A percentile compares a stretch with the other conserved stretches of the same genome.
Evolutionary conservation across 2,888 invertebrate genomes (phyloP).

Genomic region (Drosophila rubida): DNA sequence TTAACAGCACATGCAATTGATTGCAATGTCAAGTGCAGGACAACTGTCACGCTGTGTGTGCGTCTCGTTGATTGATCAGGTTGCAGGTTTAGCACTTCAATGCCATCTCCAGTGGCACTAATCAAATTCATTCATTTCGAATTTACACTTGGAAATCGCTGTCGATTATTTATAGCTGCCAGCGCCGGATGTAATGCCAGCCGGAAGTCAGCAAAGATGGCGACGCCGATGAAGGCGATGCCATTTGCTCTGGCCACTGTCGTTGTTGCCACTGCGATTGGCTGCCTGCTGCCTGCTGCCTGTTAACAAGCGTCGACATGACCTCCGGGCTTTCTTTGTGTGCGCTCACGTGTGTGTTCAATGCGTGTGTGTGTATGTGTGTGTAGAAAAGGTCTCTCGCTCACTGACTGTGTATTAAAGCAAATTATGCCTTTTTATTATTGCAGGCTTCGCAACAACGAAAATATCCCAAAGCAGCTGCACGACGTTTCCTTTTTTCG

Average conservation of each 20-base stretch:
- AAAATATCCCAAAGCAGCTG: slow-evolving; percentile 48
- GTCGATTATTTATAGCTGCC: slow-evolving; percentile 63
- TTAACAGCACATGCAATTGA: slow-evolving; percentile 33
- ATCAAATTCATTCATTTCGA: slow-evolving; percentile 71
- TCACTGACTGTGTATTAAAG: slow-evolving; percentile 49
- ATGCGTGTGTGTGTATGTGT: slow-evolving; percentile 25
- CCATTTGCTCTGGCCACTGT: slow-evolving; percentile 15
- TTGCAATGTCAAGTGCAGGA: neutral
- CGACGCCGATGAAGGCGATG: slow-evolving; percentile 19
- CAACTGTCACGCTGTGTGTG: neutral
- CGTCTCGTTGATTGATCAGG: slow-evolving; percentile 34
- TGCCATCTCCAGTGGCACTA: slow-evolving; percentile 30
- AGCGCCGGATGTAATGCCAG: slow-evolving; percentile 67
- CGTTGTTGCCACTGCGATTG: slow-evolving; percentile 10
- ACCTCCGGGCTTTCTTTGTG: slow-evolving; percentile 34
- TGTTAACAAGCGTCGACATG: slow-evolving; percentile 55
- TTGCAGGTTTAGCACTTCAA: slow-evolving; percentile 8
- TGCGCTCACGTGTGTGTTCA: slow-evolving; percentile 3
- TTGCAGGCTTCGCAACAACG: slow-evolving; percentile 42
- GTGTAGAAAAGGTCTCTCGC: slow-evolving; percentile 35
- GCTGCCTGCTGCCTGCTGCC: neutral
- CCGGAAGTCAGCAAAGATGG: slow-evolving; percentile 68
- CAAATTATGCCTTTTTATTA: slow-evolving; percentile 69
- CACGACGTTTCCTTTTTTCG: slow-evolving; percentile 7
- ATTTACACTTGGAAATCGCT: slow-evolving; percentile 57